A percentile compares a stretch with the other conserved stretches of the same genome.
These are phyloP conservation scores for Mormyrus proboscirostris DNA, from an alignment of 2,797 vertebrate genomes.

Conservation along the genomic window DNA sequence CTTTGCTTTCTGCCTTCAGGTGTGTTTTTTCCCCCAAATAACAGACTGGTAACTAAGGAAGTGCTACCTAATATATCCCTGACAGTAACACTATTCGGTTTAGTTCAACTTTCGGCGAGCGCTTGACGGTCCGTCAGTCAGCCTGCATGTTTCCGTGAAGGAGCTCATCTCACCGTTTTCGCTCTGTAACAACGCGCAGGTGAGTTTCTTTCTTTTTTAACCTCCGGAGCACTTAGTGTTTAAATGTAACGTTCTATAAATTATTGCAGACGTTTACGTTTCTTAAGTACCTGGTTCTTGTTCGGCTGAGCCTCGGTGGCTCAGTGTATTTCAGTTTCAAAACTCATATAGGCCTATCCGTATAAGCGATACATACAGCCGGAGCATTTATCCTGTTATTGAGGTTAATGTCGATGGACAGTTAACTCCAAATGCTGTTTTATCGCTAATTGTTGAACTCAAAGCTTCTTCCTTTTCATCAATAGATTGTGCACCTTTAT, in stretches of 20 bases:
- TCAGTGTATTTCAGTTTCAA: background rate
- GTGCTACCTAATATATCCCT: background rate
- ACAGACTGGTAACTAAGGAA: constrained; percentile 3
- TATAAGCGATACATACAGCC: background rate
- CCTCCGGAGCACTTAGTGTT: background rate
- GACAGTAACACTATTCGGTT: background rate
- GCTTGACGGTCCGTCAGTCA: background rate
- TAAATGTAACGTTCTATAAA: background rate
- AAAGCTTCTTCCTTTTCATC: background rate
- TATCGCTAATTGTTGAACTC: background rate
- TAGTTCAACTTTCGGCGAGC: background rate
- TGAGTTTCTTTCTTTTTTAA: constrained; percentile 1
- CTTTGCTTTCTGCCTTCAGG: constrained; percentile 3
- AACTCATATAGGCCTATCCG: background rate
- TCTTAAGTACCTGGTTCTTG: background rate
- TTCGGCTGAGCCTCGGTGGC: background rate
- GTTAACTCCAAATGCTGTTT: background rate
- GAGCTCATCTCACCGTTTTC: background rate
- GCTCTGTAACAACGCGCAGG: background rate
- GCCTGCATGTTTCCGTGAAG: background rate
- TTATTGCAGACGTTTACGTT: background rate
- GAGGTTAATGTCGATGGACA: background rate
- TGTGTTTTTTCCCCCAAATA: background rate
- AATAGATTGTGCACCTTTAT: background rate
- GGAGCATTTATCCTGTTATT: background rate